phyloP scores from a whole-genome alignment of 2,113 vertebrate species.

The Chrysemys picta region DNA sequence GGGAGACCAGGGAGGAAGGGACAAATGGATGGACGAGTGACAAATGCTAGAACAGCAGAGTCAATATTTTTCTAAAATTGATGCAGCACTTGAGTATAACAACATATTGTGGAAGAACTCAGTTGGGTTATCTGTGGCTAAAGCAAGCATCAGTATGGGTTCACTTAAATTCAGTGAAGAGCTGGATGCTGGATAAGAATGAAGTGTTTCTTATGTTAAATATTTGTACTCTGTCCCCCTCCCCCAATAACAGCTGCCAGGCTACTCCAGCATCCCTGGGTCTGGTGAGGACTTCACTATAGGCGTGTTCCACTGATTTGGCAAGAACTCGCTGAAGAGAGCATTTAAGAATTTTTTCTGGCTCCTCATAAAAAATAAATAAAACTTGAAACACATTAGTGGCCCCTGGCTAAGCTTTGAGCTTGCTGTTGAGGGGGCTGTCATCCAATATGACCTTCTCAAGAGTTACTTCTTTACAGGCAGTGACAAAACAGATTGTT shows the following conservation, averaged over 20 bases:
- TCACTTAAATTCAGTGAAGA: background rate
- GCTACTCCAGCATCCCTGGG: background rate
- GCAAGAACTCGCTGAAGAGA: background rate
- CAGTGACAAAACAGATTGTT: background rate
- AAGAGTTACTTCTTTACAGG: background rate
- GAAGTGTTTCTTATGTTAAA: background rate
- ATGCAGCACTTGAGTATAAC: background rate
- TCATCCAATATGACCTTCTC: background rate
- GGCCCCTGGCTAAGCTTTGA: background rate
- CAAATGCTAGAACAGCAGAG: background rate
- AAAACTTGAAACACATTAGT: background rate
- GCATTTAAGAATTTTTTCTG: background rate
- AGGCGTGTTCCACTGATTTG: background rate
- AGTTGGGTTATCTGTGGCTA: background rate
- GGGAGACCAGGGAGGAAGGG: background rate
- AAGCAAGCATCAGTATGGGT: background rate
- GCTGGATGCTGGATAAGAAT: background rate
- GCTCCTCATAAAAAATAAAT: background rate
- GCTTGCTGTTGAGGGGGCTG: background rate
- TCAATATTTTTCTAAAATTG: background rate
- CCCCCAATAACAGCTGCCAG: background rate
- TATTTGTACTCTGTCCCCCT: rapidly evolving
- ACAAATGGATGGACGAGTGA: background rate
- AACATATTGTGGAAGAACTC: rapidly evolving
- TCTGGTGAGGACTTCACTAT: background rate